Evolutionary conservation across 2,797 vertebrate genomes (phyloP), one percentile per base, ranked within the genome.

Genomic region (Hephaestus fuliginosus): DNA sequence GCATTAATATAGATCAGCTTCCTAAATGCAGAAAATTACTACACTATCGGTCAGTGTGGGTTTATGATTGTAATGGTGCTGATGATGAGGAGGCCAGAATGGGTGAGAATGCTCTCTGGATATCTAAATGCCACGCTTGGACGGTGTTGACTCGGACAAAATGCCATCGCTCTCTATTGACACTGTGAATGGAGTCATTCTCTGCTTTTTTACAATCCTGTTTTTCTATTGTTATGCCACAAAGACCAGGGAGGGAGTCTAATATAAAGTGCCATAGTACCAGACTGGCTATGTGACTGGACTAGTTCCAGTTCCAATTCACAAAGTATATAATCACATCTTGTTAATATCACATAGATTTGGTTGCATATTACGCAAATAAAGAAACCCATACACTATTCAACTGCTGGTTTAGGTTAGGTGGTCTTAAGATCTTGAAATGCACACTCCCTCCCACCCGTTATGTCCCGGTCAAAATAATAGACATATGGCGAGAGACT

Each of bases 91-190:
- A 69, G 60, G 71, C 51, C 68, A 65, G 57, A 57, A 57, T 43
- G 71, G 56, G 52, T 25, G 55, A 68, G 56, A 74, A 62, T 44
- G 73, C 53, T 78, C 70, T 78, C 57, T 49, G 30, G 33, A 67
- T 76, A 49, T 82, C 30, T 81, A 87, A 94, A 93, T 89, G 76
- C 60, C 84, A 86, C 4, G 12, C 30, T 72, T 15, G 43, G 52
- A 58, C 65, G 49, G 51, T 81, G 82, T 87, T 88, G 82, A 87
- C 82, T 78, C 49, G 0, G 78, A 65, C 70, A 72, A 82, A 87
- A 91, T 84, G 86, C 75, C 82, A 81, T 63, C 22, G 33, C 20
- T 79, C 70, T 83, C 20, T 76, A 56, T 73, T 87, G 83, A 89
- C 81, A 68, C 52, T 65, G 22, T 74, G 25, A 78, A 80, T 81